Conservation (phyloP, 2,888 invertebrate genomes). For the Xanthorhoe spadicearia region DNA sequence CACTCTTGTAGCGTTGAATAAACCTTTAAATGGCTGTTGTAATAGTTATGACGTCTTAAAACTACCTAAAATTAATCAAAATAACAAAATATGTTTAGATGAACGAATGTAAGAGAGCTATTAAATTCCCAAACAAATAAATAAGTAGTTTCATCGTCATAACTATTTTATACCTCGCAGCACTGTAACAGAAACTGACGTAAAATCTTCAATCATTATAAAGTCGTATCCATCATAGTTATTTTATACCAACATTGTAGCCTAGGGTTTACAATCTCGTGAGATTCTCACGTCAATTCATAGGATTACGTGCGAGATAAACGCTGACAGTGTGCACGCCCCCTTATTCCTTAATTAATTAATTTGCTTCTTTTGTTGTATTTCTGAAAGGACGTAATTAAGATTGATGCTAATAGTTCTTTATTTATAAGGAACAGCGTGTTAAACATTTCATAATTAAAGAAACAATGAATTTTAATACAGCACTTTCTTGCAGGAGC, state of each 20-base stretch:
- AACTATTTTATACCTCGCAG: not conserved
- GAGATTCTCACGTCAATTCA: conserved; percentile 29
- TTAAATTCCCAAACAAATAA: no score
- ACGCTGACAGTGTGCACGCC: conserved; percentile 33
- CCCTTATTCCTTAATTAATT: conserved; percentile 44
- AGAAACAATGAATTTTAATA: not conserved
- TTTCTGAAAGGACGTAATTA: conserved; percentile 39
- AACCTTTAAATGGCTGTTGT: no score
- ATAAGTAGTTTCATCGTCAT: not conserved
- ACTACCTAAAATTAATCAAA: no score
- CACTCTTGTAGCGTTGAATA: no score
- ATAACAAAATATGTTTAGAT: no score
- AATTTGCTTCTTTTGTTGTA: conserved; percentile 43
- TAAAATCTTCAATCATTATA: no score
- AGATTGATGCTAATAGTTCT: conserved; percentile 39
- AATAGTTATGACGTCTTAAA: no score
- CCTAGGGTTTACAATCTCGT: conserved; percentile 3
- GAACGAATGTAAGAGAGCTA: no score
- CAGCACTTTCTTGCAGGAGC: conserved; percentile 11
- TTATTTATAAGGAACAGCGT: conserved; percentile 18
- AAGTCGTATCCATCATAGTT: not conserved
- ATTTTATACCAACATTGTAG: not conserved
- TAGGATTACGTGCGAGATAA: conserved; percentile 49
- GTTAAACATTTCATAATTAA: conserved; percentile 19
- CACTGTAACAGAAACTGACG: no score